Conservation (phyloP, 2,797 vertebrate species). For the Mormyrops boulengeri region DNA sequence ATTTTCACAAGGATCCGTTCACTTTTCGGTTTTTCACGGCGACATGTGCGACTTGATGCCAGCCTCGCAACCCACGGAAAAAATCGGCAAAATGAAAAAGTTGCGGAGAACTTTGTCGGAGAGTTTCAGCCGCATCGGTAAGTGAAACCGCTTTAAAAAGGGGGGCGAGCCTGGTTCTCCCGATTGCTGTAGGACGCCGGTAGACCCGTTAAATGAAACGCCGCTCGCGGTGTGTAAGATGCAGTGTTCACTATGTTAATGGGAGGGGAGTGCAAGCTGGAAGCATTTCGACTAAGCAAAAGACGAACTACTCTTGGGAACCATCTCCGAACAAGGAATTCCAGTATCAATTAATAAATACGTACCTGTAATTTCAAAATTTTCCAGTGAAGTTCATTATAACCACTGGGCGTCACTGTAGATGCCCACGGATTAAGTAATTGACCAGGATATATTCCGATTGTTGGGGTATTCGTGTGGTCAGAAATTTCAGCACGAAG, state of each 20-base stretch:
- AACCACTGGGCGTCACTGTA: background rate
- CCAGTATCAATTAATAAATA: background rate
- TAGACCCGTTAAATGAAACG: background rate
- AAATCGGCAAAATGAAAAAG: constrained; percentile 92
- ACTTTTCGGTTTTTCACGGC: background rate
- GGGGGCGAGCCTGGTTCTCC: background rate
- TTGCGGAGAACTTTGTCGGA: constrained; percentile 96
- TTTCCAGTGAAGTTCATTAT: background rate
- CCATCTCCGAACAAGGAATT: background rate
- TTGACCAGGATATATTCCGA: background rate
- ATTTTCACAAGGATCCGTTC: background rate
- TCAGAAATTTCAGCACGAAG: background rate
- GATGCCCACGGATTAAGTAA: constrained; percentile 1
- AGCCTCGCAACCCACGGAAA: constrained; percentile 72
- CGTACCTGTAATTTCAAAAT: background rate
- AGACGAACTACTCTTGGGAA: background rate
- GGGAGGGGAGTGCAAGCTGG: background rate
- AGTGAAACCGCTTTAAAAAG: constrained; percentile 41
- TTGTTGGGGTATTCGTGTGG: background rate
- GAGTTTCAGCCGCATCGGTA: constrained; percentile 89
- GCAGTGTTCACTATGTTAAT: background rate
- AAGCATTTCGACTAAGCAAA: background rate
- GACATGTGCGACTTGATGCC: constrained; percentile 80
- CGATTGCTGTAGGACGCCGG: background rate
- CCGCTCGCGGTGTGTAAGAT: background rate